Evolutionary conservation across 2,113 vertebrate genomes (phyloP).

Genomic region (Chroicocephalus ridibundus): DNA sequence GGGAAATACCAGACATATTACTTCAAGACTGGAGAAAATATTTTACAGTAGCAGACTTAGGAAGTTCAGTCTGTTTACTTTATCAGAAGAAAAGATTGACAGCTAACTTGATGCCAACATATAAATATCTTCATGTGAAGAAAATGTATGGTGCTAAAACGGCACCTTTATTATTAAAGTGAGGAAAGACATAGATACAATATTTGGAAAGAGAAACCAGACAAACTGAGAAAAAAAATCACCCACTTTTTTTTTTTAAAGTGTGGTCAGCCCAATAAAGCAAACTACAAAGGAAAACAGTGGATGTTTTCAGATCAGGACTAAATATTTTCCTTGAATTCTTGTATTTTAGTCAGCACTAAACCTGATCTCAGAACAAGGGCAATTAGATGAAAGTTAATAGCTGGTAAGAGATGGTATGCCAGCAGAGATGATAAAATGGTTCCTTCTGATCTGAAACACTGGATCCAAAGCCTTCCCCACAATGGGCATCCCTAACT

Average conservation of each 20-base stretch:
- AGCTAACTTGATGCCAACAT: not conserved
- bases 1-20: not conserved
- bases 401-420: not conserved
- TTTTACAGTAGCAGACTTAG: not conserved
- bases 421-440: not conserved
- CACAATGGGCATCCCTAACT: not conserved
- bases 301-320: not conserved
- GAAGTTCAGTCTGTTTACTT: not conserved
- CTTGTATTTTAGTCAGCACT: not conserved
- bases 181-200: not conserved
- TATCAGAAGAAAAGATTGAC: not conserved
- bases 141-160: not conserved
- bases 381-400: not conserved
- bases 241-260: not conserved
- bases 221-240: not conserved
- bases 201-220: not conserved
- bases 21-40: not conserved
- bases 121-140: not conserved
- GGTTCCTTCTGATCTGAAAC: not conserved
- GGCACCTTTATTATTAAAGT: not conserved
- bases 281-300: not conserved
- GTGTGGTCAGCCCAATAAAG: not conserved
- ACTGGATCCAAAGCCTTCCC: not conserved
- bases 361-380: not conserved
- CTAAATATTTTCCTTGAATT: not conserved